These are phyloP conservation scores for Caenorhabditis wallacei DNA, from an alignment of 2,888 invertebrate species.

Conservation along the genomic window DNA sequence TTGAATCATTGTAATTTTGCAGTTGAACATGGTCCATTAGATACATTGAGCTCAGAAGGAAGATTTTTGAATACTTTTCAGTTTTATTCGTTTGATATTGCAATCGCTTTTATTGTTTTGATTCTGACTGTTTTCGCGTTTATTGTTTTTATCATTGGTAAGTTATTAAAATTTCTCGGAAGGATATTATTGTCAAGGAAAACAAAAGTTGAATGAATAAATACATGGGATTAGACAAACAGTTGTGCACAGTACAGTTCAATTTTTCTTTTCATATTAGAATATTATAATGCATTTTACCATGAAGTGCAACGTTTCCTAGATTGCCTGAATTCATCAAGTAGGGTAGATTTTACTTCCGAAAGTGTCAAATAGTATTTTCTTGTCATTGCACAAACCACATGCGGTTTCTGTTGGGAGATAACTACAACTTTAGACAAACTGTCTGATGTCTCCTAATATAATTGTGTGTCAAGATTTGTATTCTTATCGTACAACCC, in stretches of 20 bases:
- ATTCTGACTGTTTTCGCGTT: neutral
- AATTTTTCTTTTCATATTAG: too few relatives aligned
- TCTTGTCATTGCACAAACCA: constrained; percentile 29
- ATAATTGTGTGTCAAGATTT: too few relatives aligned
- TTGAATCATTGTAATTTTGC: constrained; percentile 60
- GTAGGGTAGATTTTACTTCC: too few relatives aligned
- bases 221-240: neutral
- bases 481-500: too few relatives aligned
- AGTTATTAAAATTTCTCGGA: neutral
- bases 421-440: neutral
- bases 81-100: constrained; percentile 57
- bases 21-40: constrained; percentile 41
- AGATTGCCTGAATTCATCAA: too few relatives aligned
- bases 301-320: too few relatives aligned
- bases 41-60: constrained; percentile 51
- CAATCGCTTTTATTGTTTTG: constrained; percentile 14
- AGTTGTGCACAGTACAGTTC: too few relatives aligned
- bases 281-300: too few relatives aligned
- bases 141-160: neutral
- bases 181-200: neutral
- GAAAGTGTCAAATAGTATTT: neutral
- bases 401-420: neutral
- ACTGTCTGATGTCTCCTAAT: too few relatives aligned
- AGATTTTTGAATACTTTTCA: constrained; percentile 56
- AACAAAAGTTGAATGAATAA: constrained; percentile 18